Evolutionary conservation across 2,888 invertebrate genomes (phyloP).

Genomic region (Strigamia transsilvanica): DNA sequence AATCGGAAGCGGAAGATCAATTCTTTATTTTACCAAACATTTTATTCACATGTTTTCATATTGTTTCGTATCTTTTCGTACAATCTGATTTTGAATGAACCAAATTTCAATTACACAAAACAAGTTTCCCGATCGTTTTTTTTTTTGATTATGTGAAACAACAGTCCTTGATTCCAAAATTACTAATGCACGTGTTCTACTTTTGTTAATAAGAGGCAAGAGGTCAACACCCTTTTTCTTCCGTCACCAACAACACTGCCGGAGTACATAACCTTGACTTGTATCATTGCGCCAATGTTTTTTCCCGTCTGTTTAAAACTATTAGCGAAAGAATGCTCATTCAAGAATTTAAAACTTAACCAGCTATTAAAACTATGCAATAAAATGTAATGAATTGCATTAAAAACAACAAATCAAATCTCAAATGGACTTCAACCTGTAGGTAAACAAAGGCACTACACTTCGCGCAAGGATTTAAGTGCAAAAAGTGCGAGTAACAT

Average conservation of each 20-base stretch:
- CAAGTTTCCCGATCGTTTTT: neutral
- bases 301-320: neutral
- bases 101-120: no score
- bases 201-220: slow-evolving; percentile 28
- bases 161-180: slow-evolving; percentile 31
- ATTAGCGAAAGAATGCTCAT: neutral
- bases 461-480: neutral
- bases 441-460: slow-evolving; percentile 34
- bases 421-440: slow-evolving; percentile 6
- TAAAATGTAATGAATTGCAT: neutral
- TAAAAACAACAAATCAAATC: neutral
- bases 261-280: slow-evolving; percentile 23
- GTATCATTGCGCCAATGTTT: slow-evolving; percentile 25
- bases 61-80: no score
- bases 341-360: neutral
- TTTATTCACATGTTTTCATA: no score
- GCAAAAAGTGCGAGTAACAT: slow-evolving; percentile 18
- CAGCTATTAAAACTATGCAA: neutral
- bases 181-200: slow-evolving; percentile 40
- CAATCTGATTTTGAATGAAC: neutral
- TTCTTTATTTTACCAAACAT: no score
- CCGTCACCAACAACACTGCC: slow-evolving; percentile 40
- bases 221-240: slow-evolving; percentile 39
- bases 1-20: neutral
- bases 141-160: neutral